A percentile compares a stretch with the other conserved stretches of the same genome.
Conservation (phyloP, 2,113 vertebrate genomes). For the Menura novaehollandiae region DNA sequence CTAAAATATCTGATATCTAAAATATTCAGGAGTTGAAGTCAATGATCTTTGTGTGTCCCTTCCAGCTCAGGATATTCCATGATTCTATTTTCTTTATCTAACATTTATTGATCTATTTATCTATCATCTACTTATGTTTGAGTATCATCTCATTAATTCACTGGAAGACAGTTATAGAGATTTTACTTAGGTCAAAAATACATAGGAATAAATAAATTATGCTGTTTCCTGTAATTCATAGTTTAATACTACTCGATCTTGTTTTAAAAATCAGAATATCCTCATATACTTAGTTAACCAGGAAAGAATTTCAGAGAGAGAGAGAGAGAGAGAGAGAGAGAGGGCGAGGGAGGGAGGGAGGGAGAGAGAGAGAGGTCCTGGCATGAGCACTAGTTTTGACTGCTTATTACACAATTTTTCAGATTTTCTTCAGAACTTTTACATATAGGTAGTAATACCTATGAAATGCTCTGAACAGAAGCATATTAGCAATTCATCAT, state of each 20-base stretch:
- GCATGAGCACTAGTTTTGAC: not conserved
- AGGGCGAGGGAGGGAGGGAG: too few relatives aligned
- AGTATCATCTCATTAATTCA: not conserved
- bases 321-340: not conserved
- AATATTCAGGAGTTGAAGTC: not conserved
- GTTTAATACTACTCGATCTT: not conserved
- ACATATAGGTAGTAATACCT: not conserved
- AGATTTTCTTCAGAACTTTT: not conserved
- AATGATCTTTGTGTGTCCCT: not conserved
- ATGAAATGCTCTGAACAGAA: not conserved
- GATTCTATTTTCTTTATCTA: not conserved
- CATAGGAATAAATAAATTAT: not conserved
- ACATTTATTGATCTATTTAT: not conserved
- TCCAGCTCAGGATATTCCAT: not conserved
- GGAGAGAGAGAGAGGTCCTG: rapidly evolving
- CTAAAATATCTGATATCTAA: not conserved
- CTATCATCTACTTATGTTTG: not conserved
- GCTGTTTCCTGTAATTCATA: not conserved
- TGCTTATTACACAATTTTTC: not conserved
- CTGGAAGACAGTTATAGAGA: not conserved
- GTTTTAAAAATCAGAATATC: not conserved
- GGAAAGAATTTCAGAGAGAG: not conserved
- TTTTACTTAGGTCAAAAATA: not conserved
- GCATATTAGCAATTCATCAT: not conserved
- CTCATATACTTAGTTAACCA: not conserved